Conservation (phyloP, 1,140 invertebrate species). For the Euwallacea similis region DNA sequence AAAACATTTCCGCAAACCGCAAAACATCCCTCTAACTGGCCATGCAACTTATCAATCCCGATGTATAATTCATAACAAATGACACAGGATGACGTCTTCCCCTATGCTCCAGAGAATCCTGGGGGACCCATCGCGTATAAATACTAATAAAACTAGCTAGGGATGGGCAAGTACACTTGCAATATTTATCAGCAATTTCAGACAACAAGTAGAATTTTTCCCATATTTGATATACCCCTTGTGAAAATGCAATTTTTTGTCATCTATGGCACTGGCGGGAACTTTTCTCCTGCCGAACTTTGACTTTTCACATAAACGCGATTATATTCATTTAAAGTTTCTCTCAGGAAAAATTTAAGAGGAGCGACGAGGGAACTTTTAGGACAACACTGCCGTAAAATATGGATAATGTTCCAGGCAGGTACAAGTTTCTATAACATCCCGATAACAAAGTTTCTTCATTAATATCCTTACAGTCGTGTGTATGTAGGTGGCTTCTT, state of each 20-base stretch:
- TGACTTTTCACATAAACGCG: background rate
- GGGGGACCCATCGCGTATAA: conserved; percentile 6
- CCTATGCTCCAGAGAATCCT: background rate
- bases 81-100: conserved; percentile 13
- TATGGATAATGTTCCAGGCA: background rate
- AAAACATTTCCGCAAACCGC: conserved; percentile 8
- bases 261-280: background rate
- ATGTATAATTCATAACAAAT: conserved; percentile 29
- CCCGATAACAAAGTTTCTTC: background rate
- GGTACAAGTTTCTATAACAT: background rate
- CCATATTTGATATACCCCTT: background rate
- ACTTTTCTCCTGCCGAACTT: background rate
- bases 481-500: background rate
- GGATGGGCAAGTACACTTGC: conserved; percentile 30
- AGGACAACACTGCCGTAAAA: background rate
- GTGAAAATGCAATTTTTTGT: background rate
- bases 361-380: background rate
- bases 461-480: background rate
- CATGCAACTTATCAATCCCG: conserved; percentile 16
- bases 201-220: background rate
- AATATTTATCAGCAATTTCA: conserved; percentile 40
- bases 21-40: conserved; percentile 10
- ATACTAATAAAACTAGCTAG: conserved; percentile 23
- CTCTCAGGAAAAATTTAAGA: too few species aligned
- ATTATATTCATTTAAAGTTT: background rate